phyloP scores from a whole-genome alignment of 2,113 vertebrate genomes.

The Genyomyrus donnyi region DNA sequence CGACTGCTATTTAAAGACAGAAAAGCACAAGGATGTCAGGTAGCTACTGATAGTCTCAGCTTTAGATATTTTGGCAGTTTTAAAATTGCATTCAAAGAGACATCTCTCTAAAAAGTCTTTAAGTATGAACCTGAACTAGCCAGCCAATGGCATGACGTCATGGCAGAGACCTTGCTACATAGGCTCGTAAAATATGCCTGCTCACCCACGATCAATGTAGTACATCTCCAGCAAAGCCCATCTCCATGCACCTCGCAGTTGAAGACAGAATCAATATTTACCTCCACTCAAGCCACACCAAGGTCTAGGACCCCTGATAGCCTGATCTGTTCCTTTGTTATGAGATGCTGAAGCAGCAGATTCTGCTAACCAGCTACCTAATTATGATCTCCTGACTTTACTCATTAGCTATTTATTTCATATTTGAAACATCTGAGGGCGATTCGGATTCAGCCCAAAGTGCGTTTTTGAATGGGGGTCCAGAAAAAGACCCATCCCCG shows the following conservation, averaged over 20 bases:
- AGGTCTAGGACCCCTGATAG: not conserved
- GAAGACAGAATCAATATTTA: conserved; percentile 25
- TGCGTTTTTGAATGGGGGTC: too few species aligned
- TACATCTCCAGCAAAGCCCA: conserved; percentile 34
- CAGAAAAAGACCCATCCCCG: not conserved
- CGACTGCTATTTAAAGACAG: not conserved
- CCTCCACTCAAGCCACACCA: not conserved
- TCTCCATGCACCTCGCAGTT: conserved; percentile 29
- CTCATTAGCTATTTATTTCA: not conserved
- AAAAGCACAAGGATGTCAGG: not conserved
- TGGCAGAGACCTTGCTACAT: not conserved
- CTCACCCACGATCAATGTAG: not conserved
- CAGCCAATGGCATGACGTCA: not conserved
- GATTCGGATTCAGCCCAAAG: not conserved
- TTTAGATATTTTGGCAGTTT: not conserved
- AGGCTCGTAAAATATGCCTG: not conserved
- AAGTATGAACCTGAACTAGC: not conserved
- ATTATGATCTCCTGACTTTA: not conserved
- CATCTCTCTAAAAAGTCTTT: not conserved
- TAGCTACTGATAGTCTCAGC: not conserved
- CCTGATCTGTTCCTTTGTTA: not conserved
- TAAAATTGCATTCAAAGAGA: not conserved
- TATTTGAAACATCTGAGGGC: not conserved
- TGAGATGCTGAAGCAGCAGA: not conserved
- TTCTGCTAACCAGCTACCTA: not conserved